Base-by-base conservation (phyloP, 2,888 invertebrate species). In the Meghimatium bilineatum region DNA sequence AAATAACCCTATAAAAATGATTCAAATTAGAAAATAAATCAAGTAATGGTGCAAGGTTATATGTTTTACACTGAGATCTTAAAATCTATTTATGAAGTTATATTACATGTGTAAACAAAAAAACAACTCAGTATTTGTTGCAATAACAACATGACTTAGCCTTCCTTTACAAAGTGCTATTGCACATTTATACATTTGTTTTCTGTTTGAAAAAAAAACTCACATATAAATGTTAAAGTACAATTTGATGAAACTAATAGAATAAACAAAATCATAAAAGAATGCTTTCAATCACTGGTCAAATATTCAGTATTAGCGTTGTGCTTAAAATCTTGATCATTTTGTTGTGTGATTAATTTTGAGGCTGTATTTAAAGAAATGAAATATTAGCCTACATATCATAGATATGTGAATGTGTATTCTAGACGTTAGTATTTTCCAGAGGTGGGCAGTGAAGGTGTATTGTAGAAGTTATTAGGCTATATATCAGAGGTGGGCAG, bases 111-210 rank as follows among this genome's bases (percentile, higher is more conserved):
- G 29, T 76, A 17, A 76, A 60, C 56, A n/a, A n/a, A n/a, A 44
- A 5, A 60, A 36, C 34, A 76, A 76, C 76, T 76, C 76, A 60
- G 52, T 60, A 36, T 76, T 76, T 76, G 60, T 76, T 76, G 60
- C 76, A 76, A 60, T 76, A 60, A 36, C 29, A 75, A 56, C 76
- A 76, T 76, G 76, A 76, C 76, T 60, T 60, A 36, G 76, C 76
- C 60, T 52, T 76, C 36, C 32, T 76, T 76, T 76, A 76, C 56
- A 76, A 34, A 34, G 76, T 76, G 76, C 76, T 76, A 56, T 76
- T 76, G 76, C 76, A 76, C 74, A 74, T 26, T 36, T 76, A 60
- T 76, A 76, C 76, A 76, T 14, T 20, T 60, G 76, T 76, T 52
- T 52, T 49, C 38, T 71, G 5, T 71, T 75, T n/a, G 32, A 36